Base-by-base conservation (phyloP, 2,113 vertebrate genomes). In the Pseudorhombus dupliciocellatus region DNA sequence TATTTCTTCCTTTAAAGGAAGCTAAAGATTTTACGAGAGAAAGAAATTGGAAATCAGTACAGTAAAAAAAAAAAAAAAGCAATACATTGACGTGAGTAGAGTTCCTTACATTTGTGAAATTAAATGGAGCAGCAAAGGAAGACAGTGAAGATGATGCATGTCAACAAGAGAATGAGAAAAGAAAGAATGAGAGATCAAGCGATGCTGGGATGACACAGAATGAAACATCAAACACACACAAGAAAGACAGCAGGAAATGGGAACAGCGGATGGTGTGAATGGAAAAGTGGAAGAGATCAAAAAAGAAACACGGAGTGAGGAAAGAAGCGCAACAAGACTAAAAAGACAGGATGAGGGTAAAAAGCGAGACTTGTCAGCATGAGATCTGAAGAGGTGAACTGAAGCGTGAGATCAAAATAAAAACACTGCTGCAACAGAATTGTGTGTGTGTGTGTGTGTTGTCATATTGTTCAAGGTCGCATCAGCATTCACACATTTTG, bases 31-130 rank as follows among this genome's bases (percentile, higher is more conserved):
- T 37, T 11, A 37, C 34, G 3, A 3, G 34, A 37, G 10, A 61
- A 3, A 10, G 44, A 10, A 62, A 40, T 21, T 50, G 18, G 42
- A 26, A 66, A 56, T 24, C 31, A 40, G 18, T 31, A 59, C 0
- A n/a, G 16, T n/a, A 9, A 6, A 18, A 60, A 20, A 31, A 77
- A 46, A 34, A 50, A 4, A n/a, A 70, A 34, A 75, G 21, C 24
- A 40, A 76, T 14, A 21, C 66, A 66, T 18, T 53, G 40, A 16
- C 56, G 60, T 4, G 25, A 62, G 40, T 18, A 26, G 28, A 68
- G 59, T 46, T 42, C 42, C 91, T 91, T 90, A 91, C 91, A 73
- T 91, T 81, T 66, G 76, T 7, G 58, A 86, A 81, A 81, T 61
- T 50, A 73, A 74, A 70, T 26, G 62, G 68, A 70, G 69, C 67